Evolutionary conservation across 2,797 vertebrate genomes (phyloP).

Genomic region (Sebastes oblongus): DNA sequence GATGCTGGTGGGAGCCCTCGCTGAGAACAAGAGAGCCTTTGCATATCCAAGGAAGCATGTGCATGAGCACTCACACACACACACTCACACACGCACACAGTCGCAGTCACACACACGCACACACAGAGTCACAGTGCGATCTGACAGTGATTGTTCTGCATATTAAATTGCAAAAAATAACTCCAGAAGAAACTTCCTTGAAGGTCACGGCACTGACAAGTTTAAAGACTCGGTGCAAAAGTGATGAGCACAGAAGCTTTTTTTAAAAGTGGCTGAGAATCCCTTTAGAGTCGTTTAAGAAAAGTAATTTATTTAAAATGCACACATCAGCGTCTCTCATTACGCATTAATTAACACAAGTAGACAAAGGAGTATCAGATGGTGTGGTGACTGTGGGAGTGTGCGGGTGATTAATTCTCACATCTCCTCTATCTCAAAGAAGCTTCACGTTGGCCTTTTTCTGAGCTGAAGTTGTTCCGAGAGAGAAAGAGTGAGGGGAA

Average conservation of each 20-base stretch:
- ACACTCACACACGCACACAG: neutral
- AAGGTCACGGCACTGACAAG: conserved; percentile 38
- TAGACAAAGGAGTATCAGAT: conserved; percentile 37
- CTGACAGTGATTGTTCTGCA: conserved; percentile 18
- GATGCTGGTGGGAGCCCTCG: conserved; percentile 33
- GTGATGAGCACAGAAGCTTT: conserved; percentile 21
- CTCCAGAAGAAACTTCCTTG: conserved; percentile 5
- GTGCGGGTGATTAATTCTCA: conserved; percentile 37
- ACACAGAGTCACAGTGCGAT: neutral
- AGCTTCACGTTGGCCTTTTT: conserved; percentile 7
- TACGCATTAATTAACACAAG: conserved; percentile 53
- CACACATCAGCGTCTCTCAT: conserved; percentile 58
- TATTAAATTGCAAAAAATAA: conserved; percentile 21
- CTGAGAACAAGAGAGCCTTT: conserved; percentile 37
- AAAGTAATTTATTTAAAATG: conserved; percentile 57
- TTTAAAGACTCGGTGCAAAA: conserved; percentile 15
- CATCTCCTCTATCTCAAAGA: conserved; percentile 37
- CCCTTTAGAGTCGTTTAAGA: conserved; percentile 19
- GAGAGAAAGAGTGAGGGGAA: conserved; percentile 16
- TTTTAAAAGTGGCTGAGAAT: conserved; percentile 5
- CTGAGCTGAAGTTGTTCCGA: conserved; percentile 5
- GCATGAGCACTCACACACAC: neutral
- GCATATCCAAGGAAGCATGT: conserved; percentile 22
- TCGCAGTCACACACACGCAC: no score
- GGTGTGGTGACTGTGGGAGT: conserved; percentile 32